Evolutionary conservation across 2,113 vertebrate genomes (phyloP).

Genomic region (Gallinago undulata): DNA sequence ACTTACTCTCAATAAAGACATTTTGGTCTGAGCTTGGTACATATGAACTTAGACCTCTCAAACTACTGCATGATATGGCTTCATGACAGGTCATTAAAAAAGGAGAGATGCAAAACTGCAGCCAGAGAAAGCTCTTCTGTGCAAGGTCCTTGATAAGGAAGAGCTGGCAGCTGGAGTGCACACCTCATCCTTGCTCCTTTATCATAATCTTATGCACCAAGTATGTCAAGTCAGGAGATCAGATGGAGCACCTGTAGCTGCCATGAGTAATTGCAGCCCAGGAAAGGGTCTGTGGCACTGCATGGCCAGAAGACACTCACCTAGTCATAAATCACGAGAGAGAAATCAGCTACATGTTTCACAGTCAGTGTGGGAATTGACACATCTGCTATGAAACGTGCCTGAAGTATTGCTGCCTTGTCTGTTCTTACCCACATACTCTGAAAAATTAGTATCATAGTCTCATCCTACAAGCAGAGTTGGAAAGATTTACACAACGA

Average conservation of each 20-base stretch:
- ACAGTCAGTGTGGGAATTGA: background rate
- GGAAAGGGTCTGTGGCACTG: background rate
- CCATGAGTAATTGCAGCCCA: background rate
- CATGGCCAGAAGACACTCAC: accelerated
- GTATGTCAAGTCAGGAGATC: background rate
- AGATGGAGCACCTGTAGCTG: background rate
- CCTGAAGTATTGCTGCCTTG: background rate
- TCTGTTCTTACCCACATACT: background rate
- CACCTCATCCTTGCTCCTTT: background rate
- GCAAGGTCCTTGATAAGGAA: background rate
- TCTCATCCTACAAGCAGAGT: background rate
- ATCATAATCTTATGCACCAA: no score
- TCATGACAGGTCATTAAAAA: background rate
- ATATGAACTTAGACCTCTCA: background rate
- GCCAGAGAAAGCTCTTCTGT: background rate
- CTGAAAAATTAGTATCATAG: background rate
- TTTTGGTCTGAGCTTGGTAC: background rate
- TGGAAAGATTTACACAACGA: background rate
- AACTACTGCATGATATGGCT: background rate
- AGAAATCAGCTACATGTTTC: background rate
- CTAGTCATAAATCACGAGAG: background rate
- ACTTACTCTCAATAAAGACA: background rate
- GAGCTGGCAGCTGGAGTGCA: background rate
- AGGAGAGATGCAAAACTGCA: background rate
- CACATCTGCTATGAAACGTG: background rate